Percentiles rank a stretch among this genome's conserved stretches.
Conservation (phyloP, 2,113 vertebrate species). For the Apistogramma diplotaenia region DNA sequence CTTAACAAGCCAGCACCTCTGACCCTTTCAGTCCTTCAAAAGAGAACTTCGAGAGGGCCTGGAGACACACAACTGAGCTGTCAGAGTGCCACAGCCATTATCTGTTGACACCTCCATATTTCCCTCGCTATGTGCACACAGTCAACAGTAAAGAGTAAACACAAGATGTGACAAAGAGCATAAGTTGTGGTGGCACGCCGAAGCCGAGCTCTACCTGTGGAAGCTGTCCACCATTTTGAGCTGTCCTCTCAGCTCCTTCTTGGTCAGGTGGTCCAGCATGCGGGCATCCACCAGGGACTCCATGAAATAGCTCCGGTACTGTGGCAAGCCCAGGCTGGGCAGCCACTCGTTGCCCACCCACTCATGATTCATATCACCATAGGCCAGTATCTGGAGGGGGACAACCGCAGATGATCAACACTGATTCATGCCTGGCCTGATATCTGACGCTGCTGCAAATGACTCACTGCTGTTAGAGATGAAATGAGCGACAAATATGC, state of each 20-base stretch:
- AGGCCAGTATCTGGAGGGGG: conserved; percentile 85
- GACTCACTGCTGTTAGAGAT: conserved; percentile 25
- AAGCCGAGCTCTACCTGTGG: conserved; percentile 80
- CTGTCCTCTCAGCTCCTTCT: conserved; percentile 92
- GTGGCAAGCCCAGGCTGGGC: conserved; percentile 89
- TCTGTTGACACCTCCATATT: not conserved
- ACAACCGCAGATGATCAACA: conserved; percentile 26
- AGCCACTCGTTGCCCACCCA: conserved; percentile 96
- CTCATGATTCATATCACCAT: conserved; percentile 93
- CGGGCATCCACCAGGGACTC: conserved; percentile 93
- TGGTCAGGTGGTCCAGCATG: conserved; percentile 93
- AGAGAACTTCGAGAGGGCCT: not conserved
- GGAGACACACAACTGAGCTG: conserved; percentile 44
- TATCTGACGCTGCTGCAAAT: conserved; percentile 2
- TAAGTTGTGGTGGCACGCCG: not conserved
- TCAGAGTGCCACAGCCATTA: not conserved
- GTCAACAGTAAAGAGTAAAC: not conserved
- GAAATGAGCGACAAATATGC: not conserved
- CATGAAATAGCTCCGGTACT: conserved; percentile 96
- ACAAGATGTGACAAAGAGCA: not conserved
- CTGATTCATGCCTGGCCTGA: conserved; percentile 30
- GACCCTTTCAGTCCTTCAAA: conserved; percentile 13
- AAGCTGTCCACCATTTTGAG: conserved; percentile 97
- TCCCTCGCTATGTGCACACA: not conserved
- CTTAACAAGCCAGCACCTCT: conserved; percentile 14